phyloP scores from a whole-genome alignment of 1,140 invertebrate species.

The Lethrus apterus region DNA sequence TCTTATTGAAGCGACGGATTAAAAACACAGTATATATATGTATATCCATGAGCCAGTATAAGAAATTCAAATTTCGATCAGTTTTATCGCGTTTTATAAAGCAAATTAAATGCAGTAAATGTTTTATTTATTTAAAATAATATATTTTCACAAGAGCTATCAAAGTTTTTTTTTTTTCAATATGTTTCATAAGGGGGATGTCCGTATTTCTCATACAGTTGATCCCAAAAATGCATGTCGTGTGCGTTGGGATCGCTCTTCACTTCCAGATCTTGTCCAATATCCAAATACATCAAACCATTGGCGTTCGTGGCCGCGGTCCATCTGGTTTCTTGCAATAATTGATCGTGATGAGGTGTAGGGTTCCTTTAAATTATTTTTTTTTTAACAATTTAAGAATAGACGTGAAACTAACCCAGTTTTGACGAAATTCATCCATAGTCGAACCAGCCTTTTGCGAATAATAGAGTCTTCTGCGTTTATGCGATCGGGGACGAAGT shows the following conservation, averaged over 20 bases:
- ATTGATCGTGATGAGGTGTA: neutral
- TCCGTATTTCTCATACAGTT: constrained; percentile 13
- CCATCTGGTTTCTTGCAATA: constrained; percentile 12
- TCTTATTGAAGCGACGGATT: no score
- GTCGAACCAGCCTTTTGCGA: neutral
- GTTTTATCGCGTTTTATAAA: neutral
- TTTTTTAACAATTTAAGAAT: neutral
- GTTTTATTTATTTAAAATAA: neutral
- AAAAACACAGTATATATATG: no score
- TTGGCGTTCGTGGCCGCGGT: constrained; percentile 5
- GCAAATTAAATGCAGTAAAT: neutral
- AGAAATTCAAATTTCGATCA: no score
- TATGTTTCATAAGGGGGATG: constrained; percentile 16
- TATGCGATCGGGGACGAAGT: neutral
- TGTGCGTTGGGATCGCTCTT: constrained; percentile 8
- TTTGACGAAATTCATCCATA: constrained; percentile 12
- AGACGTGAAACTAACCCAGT: neutral
- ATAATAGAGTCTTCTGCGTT: neutral
- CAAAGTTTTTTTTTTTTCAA: constrained; percentile 1
- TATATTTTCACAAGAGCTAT: neutral
- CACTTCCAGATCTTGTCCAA: constrained; percentile 5
- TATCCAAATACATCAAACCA: constrained; percentile 14
- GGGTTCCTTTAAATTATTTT: constrained; percentile 14
- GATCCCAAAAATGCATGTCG: constrained; percentile 7
- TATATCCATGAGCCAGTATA: no score